phyloP scores from a whole-genome alignment of 2,113 vertebrate genomes.

The Trachemys scripta region DNA sequence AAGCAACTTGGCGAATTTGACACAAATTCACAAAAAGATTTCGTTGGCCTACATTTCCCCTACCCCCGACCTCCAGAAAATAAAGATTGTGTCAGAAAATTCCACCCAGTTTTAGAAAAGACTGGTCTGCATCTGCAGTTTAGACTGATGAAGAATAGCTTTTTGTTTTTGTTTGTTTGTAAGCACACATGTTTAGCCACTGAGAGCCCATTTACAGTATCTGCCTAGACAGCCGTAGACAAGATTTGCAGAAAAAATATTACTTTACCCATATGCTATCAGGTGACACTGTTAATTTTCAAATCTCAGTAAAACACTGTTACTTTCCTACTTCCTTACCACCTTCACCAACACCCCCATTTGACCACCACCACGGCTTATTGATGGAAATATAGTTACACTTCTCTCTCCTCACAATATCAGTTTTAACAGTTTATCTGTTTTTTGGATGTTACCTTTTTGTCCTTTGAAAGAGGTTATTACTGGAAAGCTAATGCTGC shows the following conservation, averaged over 20 bases:
- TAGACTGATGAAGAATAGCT: background rate
- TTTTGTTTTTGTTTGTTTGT: background rate
- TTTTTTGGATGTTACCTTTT: constrained; percentile 43
- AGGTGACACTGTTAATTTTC: background rate
- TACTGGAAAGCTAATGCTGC: constrained; percentile 58
- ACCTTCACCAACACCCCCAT: background rate
- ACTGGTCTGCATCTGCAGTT: background rate
- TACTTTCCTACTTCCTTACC: background rate
- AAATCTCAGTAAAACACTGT: constrained; percentile 13
- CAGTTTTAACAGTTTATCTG: constrained; percentile 51
- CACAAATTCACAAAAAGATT: background rate
- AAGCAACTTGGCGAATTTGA: background rate
- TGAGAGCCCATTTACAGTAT: background rate
- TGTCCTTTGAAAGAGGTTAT: constrained; percentile 62
- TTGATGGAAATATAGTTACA: constrained; percentile 45
- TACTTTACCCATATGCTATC: background rate
- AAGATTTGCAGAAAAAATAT: background rate
- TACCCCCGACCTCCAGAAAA: background rate
- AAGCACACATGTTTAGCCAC: background rate
- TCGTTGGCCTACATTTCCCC: background rate
- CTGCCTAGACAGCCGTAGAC: background rate
- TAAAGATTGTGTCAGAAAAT: background rate
- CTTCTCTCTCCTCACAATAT: constrained; percentile 23
- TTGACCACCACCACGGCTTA: constrained; percentile 20
- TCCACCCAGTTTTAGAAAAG: background rate